Evolutionary conservation across 2,113 vertebrate genomes (phyloP).

Genomic region (Bujurquina vittata): DNA sequence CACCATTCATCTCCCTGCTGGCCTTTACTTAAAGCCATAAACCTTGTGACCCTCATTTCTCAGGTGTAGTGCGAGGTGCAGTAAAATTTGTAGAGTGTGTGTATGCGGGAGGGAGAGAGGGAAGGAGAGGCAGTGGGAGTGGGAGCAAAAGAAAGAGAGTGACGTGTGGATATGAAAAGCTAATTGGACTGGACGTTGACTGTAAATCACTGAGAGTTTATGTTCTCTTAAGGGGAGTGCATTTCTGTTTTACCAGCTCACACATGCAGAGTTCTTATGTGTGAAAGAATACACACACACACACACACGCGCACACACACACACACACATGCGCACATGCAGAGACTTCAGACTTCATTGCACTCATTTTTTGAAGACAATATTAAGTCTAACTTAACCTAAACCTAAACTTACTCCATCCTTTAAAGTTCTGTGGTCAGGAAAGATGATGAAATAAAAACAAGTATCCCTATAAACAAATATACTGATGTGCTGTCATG

Average conservation of each 20-base stretch:
- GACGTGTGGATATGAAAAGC: slow-evolving; percentile 13
- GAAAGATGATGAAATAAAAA: background rate
- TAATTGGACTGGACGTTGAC: slow-evolving; percentile 58
- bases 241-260: slow-evolving; percentile 50
- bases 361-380: too few species aligned
- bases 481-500: background rate
- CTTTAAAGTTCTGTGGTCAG: background rate
- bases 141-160: background rate
- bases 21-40: slow-evolving; percentile 28
- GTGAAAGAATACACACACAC: background rate
- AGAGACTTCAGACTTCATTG: too few species aligned
- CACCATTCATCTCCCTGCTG: background rate
- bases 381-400: background rate
- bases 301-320: background rate
- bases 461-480: too few species aligned
- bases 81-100: slow-evolving; percentile 26
- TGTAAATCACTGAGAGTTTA: slow-evolving; percentile 64
- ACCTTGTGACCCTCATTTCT: slow-evolving; percentile 50
- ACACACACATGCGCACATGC: background rate
- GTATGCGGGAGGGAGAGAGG: background rate
- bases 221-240: slow-evolving; percentile 28
- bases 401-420: background rate
- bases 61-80: slow-evolving; percentile 53
- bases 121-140: background rate
- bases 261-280: background rate